A percentile compares a stretch with the other conserved stretches of the same genome.
These are phyloP conservation scores for Apocheima hispidaria DNA, from an alignment of 2,888 invertebrate species.

Conservation along the genomic window DNA sequence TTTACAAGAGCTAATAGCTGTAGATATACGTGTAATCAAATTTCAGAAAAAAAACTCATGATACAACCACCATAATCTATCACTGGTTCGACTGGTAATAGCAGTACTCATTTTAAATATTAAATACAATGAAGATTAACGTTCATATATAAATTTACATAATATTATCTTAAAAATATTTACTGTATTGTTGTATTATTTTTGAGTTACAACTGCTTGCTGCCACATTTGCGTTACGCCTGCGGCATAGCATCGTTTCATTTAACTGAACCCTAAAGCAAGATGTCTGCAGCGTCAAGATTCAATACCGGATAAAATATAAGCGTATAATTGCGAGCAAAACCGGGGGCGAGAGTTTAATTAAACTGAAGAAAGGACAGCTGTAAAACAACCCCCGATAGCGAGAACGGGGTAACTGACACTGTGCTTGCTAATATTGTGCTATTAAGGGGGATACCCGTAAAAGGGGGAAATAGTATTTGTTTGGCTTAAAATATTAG, in stretches of 20 bases:
- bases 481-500: background rate
- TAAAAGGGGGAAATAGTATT: background rate
- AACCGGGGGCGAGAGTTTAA: conserved; percentile 42
- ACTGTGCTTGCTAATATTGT: conserved; percentile 10
- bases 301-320: conserved; percentile 45
- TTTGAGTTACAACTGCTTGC: background rate
- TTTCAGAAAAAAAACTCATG: no score
- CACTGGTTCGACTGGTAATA: no score
- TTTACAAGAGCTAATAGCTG: background rate
- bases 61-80: background rate
- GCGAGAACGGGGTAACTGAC: conserved; percentile 23
- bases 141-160: no score
- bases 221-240: background rate
- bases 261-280: conserved; percentile 8
- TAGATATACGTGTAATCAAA: no score
- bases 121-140: no score
- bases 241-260: background rate
- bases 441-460: background rate
- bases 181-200: no score
- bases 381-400: conserved; percentile 40
- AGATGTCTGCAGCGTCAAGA: conserved; percentile 31
- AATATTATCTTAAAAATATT: background rate
- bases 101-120: no score
- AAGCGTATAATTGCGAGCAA: conserved; percentile 44
- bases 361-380: conserved; percentile 44